Evolutionary conservation across 2,888 invertebrate genomes (phyloP), one percentile per base, ranked within the genome.

Genomic region (Amphipyra tragopoginis): DNA sequence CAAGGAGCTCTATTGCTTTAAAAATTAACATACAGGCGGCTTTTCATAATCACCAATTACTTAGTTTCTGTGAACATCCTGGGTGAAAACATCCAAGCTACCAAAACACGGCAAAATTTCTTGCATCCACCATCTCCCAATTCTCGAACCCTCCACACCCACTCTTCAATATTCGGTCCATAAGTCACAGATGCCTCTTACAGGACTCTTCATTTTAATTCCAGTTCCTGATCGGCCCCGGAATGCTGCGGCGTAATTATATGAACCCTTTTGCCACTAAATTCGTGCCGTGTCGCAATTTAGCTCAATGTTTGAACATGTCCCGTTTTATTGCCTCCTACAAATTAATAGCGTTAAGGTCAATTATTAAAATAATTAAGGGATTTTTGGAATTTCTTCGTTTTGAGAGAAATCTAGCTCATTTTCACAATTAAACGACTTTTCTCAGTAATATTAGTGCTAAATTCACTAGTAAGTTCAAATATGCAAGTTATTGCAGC

Each of bases 221-320:
- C 83, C 83, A 63, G 80, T 80, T 76, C 77, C 81, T 82, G 83
- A 86, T 87, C 85, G 83, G 79, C 67, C 70, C 79, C 81, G 74
- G 79, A 86, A 87, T 87, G 83, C 86, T 86, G 81, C 75, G 79
- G 82, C 83, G 87, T 86, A 87, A 87, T 87, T 87, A 87, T 85
- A 80, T 82, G 82, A 83, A 86, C 85, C 86, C 86, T 86, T 85
- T 82, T 76, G 78, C 84, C 80, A 86, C 86, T 86, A 86, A 86
- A 86, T 86, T 86, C 75, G 71, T 68, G 77, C 81, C 85, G 83
- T 86, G 73, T 81, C 85, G 86, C 84, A 85, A 84, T 87, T 86
- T 85, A 84, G 63, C 72, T 65, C 77, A 75, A 72, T 79, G 77
- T 83, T 84, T 79, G 84, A 81, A 81, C 83, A 82, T 81, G 80